Percentiles rank a stretch among this genome's conserved stretches.
phyloP scores from a whole-genome alignment of 2,113 vertebrate genomes.

The Ceyx margarethae region DNA sequence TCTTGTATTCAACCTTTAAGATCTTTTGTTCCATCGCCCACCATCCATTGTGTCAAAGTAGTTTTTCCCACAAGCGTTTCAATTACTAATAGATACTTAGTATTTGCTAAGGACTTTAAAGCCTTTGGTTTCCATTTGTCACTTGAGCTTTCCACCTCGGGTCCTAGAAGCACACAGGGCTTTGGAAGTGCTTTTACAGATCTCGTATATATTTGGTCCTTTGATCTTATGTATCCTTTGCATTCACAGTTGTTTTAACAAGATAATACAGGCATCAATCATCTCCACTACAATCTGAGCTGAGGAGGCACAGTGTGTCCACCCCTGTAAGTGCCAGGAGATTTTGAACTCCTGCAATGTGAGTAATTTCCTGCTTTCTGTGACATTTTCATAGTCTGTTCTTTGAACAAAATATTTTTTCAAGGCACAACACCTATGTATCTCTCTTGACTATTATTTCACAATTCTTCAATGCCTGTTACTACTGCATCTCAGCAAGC shows the following conservation, averaged over 20 bases:
- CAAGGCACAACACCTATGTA: not conserved
- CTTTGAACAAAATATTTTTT: not conserved
- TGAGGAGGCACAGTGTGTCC: not conserved
- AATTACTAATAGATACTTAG: not conserved
- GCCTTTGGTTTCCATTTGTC: constrained; percentile 19
- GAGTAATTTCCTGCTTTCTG: not conserved
- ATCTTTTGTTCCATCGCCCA: constrained; percentile 13
- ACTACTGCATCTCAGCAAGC: constrained; percentile 1
- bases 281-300: not conserved
- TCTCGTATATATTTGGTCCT: not conserved
- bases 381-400: not conserved
- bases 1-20: constrained; percentile 22
- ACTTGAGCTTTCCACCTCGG: constrained; percentile 6
- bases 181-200: constrained; percentile 42
- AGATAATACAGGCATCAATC: constrained; percentile 30
- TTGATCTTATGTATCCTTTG: constrained; percentile 26
- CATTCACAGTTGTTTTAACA: constrained; percentile 17
- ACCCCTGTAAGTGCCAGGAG: not conserved
- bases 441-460: not conserved
- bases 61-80: constrained; percentile 11
- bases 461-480: not conserved
- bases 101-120: constrained; percentile 30
- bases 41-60: constrained; percentile 6
- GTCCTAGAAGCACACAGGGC: not conserved
- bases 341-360: not conserved